A percentile compares a stretch with the other conserved stretches of the same genome.
Conservation (phyloP, 1,140 invertebrate genomes). For the Metopolophium dirhodum region DNA sequence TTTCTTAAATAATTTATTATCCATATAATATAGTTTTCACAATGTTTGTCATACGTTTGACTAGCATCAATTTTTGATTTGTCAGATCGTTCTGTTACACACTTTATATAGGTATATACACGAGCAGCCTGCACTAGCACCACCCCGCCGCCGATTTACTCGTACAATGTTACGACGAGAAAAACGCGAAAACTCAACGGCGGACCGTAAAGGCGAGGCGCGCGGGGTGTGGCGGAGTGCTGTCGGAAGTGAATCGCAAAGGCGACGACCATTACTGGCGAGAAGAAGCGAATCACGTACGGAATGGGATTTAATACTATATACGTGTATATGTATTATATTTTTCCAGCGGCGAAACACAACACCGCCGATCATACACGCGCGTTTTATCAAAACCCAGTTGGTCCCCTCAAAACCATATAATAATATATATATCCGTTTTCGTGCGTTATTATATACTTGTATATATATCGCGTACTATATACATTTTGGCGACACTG, state of each 20-base stretch:
- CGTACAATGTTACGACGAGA: no score
- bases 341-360: background rate
- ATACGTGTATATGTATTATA: background rate
- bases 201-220: background rate
- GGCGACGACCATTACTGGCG: background rate
- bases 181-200: background rate
- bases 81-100: no score
- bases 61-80: no score
- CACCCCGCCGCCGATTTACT: no score
- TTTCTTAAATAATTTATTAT: no score
- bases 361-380: background rate
- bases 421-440: background rate
- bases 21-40: no score
- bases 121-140: no score
- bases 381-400: constrained; percentile 3
- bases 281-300: background rate
- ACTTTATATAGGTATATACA: no score
- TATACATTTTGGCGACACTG: constrained; percentile 46
- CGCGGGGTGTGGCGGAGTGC: background rate
- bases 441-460: background rate
- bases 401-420: background rate
- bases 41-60: no score
- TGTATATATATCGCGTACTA: background rate
- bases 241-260: constrained; percentile 23
- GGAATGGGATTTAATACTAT: constrained; percentile 11